Conservation (phyloP, 2,113 vertebrate species). For the Eolophus roseicapilla region DNA sequence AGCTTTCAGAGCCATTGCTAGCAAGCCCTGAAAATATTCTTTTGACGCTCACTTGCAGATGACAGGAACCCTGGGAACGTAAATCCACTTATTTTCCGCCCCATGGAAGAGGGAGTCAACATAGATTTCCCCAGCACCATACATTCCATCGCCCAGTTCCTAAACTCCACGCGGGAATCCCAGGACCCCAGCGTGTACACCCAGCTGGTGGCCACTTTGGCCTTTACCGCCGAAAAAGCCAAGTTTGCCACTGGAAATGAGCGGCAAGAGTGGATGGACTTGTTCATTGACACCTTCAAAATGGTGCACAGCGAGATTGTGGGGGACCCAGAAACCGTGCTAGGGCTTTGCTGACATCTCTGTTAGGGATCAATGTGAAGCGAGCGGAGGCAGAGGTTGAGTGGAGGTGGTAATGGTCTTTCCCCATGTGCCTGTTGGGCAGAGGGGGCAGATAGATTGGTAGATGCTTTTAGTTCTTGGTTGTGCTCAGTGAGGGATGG, state of each 20-base stretch:
- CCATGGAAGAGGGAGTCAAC: conserved; percentile 86
- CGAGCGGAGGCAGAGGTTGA: not conserved
- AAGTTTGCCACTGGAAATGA: conserved; percentile 89
- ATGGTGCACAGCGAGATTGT: conserved; percentile 92
- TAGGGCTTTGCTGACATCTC: conserved; percentile 83
- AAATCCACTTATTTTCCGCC: conserved; percentile 83
- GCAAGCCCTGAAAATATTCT: conserved; percentile 85
- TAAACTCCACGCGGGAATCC: conserved; percentile 85
- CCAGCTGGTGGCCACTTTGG: conserved; percentile 93
- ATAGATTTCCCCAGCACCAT: conserved; percentile 87
- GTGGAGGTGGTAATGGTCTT: not conserved
- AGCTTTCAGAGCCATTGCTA: conserved; percentile 10
- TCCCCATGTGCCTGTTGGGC: not conserved
- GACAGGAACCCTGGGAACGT: conserved; percentile 76
- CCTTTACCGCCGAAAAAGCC: conserved; percentile 95
- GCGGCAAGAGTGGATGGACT: conserved; percentile 91
- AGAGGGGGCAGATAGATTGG: not conserved
- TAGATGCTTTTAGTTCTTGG: not conserved
- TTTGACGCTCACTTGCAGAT: conserved; percentile 97
- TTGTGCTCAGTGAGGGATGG: rapidly evolving
- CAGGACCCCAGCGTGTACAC: conserved; percentile 80
- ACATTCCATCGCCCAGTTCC: conserved; percentile 84
- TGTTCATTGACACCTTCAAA: conserved; percentile 97
- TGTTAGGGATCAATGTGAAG: not conserved
- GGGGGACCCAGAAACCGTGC: conserved; percentile 84